Evolutionary conservation across 2,888 invertebrate genomes (phyloP), one percentile per base, ranked within the genome.

Genomic region (Punctoribates punctum): DNA sequence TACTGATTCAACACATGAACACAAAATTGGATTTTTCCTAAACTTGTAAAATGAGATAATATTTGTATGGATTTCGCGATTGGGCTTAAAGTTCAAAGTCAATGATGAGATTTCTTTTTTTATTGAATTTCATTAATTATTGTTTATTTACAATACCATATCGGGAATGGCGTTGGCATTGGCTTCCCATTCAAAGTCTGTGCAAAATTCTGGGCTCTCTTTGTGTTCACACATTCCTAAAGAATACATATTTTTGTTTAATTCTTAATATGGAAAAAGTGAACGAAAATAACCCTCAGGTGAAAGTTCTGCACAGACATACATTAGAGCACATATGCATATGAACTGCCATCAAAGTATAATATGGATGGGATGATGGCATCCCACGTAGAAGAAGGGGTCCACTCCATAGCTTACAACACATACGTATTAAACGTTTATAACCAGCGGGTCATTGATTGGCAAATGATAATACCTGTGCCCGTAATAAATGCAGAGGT

Each of bases 391-490:
- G 72, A 46, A 20, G 48, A 72, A 72, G 72, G 70, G 72, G 42
- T 72, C 38, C 65, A 38, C 38, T 67, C 34, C 29, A 27, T 27
- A n/a, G 27, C n/a, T 23, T 62, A 27, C 17, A 20, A 70, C 17
- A 70, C 48, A 48, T 42, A 42, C 13, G 46, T 72, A 72, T 72
- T 42, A 72, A 46, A 72, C 67, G 42, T 42, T 67, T 67, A 67
- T 67, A 72, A 42, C 48, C 72, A 72, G 72, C 72, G 72, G 72
- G 72, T 72, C 72, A 72, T 72, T 72, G 72, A 72, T 72, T 72
- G 72, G 72, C 72, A 72, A 72, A 72, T 17, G 72, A 72, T 72
- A 72, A 72, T 72, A n/a, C n/a, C 38, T 70, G 70, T 6, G 23
- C 70, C 42, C 11, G 42, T 34, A 70, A 42, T 42, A 23, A 42